A percentile compares a stretch with the other conserved stretches of the same genome.
phyloP scores from a whole-genome alignment of 1,140 invertebrate species.

The Drosophila pseudoananassae region DNA sequence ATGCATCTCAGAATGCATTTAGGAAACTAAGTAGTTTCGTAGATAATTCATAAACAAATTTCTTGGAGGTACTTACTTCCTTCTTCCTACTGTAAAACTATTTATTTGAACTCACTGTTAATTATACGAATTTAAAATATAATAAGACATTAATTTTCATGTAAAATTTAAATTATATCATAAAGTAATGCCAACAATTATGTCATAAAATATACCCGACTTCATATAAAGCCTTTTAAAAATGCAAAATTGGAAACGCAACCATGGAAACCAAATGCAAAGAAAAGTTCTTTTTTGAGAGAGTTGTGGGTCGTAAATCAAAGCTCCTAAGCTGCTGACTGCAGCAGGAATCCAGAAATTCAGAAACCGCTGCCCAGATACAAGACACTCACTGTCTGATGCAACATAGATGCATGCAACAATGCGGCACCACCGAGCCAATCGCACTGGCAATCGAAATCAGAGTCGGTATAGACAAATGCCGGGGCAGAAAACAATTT shows the following conservation, averaged over 20 bases:
- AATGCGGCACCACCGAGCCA: constrained; percentile 28
- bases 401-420: constrained; percentile 33
- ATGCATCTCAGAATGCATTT: no score
- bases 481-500: constrained; percentile 34
- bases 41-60: no score
- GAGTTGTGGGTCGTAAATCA: constrained; percentile 32
- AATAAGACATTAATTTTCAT: no score
- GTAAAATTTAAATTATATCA: no score
- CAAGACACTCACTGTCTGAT: constrained; percentile 1
- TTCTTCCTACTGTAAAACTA: no score
- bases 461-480: constrained; percentile 27
- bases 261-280: not conserved
- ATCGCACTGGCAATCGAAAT: not conserved
- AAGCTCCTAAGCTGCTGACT: constrained; percentile 25
- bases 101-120: no score
- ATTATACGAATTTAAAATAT: no score
- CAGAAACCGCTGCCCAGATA: constrained; percentile 20
- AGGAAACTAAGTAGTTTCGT: no score
- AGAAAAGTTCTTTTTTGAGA: constrained; percentile 14
- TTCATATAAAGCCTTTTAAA: not conserved
- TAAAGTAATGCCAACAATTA: not conserved
- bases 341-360: constrained; percentile 21
- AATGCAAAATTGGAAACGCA: not conserved
- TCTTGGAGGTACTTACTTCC: no score
- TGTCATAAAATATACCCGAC: not conserved